Evolutionary conservation across 2,888 invertebrate species (phyloP), one percentile per base, ranked within the genome.

Genomic region (Andrena chrysosceles): DNA sequence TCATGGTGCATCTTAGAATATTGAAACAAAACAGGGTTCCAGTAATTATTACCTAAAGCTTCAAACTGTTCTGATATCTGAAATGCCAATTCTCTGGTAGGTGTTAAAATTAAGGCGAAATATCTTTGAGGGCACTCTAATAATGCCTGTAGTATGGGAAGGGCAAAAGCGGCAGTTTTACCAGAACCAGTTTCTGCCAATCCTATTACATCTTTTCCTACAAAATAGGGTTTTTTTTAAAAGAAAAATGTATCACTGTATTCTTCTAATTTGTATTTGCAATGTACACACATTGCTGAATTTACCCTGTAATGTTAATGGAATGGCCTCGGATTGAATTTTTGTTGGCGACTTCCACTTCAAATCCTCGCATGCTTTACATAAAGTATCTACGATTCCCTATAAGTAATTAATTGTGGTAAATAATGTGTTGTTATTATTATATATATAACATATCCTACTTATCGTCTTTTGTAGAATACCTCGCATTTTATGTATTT

Each of bases 51-150:
- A 97, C 97, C 99, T 81, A 99, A 95, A 2, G 99, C 99, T 94
- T 99, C 98, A 95, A 99, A 98, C 93, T 99, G 99, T 94, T 99
- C 99, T 0, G 98, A 97, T 92, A 99, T 99, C 94, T 99, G 99
- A 93, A 99, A 99, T 2, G 99, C 99, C 90, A 99, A 95, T 94
- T 99, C 99, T 94, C 99, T 96, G 0, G 99, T 99, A 0, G 99
- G 99, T 20, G 99, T 99, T 69, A 99, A 94, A 86, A 99, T 95
- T 0, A 99, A 94, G 0, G 98, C 98, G 94, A 98, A 99, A 92
- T 99, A 97, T 93, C 99, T 95, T 93, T 99, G 99, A 0, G 99
- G 99, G 91, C 96, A 97, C 87, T 98, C 97, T 59, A 99, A 94
- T 20, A 99, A 94, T 0, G 97, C 96, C 92, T 99, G 99, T 42